Evolutionary conservation across 2,888 invertebrate species (phyloP), one percentile per base, ranked within the genome.

Genomic region (Celastrina argiolus): DNA sequence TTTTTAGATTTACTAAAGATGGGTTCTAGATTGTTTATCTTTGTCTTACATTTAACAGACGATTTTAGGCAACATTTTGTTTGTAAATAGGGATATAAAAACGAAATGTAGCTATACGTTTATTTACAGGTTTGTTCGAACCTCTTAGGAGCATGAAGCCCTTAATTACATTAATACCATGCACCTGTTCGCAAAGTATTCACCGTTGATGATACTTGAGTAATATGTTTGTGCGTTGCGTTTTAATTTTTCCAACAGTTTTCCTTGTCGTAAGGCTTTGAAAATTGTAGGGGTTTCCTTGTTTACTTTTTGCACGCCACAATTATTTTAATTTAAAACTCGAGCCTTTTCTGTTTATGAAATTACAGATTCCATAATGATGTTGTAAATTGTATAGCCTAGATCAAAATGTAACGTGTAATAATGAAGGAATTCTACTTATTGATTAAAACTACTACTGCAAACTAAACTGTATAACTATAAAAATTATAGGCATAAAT

Each of bases 201-300:
- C 18, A 18, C 39, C 61, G 61, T 36, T 16, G 12, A 39, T 61
- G 36, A 39, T 39, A 36, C 61, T 61, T 39, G 18, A 61, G 61
- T 31, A 18, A 36, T 34, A 59, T 59, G 16, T 39, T 39, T 36
- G 36, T 61, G 61, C 34, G 58, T 34, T 58, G 51, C 58, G 12
- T 61, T 61, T 61, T 61, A 39, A 61, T 61, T 61, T 39, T 61
- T 61, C 22, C n/a, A 61, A 61, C 6, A 18, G 39, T 36, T 61
- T 61, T 61, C 61, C 61, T 61, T 61, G 61, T 56, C 56, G 26
- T 39, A 61, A 61, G 14, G 39, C 61, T 61, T 61, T 61, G 61
- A 61, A 56, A 56, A 39, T 18, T 18, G 61, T 39, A 39, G 34
- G 22, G 39, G 18, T 14, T 61, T 10, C 22, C 61, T 61, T 39